Base-by-base conservation (phyloP, 2,888 invertebrate species). In the Mythimna albipuncta region DNA sequence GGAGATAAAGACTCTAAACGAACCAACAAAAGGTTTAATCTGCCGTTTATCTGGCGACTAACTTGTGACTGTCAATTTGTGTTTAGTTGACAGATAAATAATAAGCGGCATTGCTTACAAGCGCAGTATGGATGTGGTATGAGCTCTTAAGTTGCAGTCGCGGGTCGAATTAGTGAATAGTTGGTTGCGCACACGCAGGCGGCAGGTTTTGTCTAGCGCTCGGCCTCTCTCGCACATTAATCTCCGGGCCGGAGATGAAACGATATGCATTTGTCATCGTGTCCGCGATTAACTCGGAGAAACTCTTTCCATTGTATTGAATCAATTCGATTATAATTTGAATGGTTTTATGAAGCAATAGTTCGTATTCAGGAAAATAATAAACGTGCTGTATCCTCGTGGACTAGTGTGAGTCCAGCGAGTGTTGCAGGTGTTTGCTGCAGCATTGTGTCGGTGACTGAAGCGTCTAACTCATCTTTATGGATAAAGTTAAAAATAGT, bases 241-340 rank as follows among this genome's bases (percentile, higher is more conserved):
- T 96, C 96, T 93, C 91, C 77, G 76, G 85, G 85, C 91, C 86
- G 85, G 93, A 96, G 95, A 96, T 96, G 95, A 95, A 96, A 94
- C 92, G 96, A 95, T 96, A 94, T 91, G 91, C 93, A 96, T 96
- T 96, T 96, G 94, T 96, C 95, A 95, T 94, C 92, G 87, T 94
- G 95, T 93, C 94, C 85, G 88, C 93, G 94, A 95, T 95, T 94
- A 94, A 93, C 94, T 92, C 86, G 84, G 91, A 93, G 93, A 94
- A 93, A 94, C 92, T 93, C 92, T 90, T 92, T 89, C 91, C 88
- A 93, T 95, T 94, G 93, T 95, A 91, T 91, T 89, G 92, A 93
- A 94, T 95, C 95, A 95, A 94, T 95, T 94, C 92, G 92, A 93
- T 94, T 93, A 93, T 93, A 90, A 92, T 92, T 89, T 92, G 88